These are phyloP conservation scores for Arothron firmamentum DNA, from an alignment of 2,113 vertebrate species.

Conservation along the genomic window DNA sequence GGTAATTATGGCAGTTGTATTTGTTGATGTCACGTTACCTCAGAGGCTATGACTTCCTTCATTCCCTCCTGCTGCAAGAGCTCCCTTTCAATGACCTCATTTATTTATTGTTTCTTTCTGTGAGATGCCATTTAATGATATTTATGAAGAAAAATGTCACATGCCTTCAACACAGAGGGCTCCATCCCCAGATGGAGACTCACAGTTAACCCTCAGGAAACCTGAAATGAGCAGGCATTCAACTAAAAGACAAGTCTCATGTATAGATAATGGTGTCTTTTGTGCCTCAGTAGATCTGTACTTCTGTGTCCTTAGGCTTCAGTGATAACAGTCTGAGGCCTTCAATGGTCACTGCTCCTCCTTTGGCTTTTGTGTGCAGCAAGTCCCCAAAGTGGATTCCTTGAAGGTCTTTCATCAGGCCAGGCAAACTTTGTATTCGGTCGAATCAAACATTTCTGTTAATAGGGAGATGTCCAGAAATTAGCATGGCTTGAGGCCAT, in stretches of 20 bases:
- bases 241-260: no score
- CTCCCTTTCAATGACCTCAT: conserved; percentile 8
- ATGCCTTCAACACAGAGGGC: background rate
- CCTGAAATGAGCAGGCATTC: background rate
- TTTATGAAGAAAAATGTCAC: conserved; percentile 40
- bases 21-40: no score
- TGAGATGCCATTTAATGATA: conserved; percentile 31
- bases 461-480: background rate
- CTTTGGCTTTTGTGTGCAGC: background rate
- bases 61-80: background rate
- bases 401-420: conserved; percentile 10
- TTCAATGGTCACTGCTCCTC: background rate
- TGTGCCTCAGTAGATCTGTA: background rate
- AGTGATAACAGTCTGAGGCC: conserved; percentile 8
- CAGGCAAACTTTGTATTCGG: background rate
- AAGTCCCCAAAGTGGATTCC: conserved; percentile 11
- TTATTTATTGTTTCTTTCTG: conserved; percentile 21
- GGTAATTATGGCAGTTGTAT: conserved; percentile 10
- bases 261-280: no score
- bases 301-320: background rate
- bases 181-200: conserved; percentile 1
- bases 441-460: conserved; percentile 19
- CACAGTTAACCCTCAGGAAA: background rate
- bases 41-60: background rate
- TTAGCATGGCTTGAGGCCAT: conserved; percentile 19